Base-by-base conservation (phyloP, 1,140 invertebrate genomes). In the Homalodisca vitripennis region DNA sequence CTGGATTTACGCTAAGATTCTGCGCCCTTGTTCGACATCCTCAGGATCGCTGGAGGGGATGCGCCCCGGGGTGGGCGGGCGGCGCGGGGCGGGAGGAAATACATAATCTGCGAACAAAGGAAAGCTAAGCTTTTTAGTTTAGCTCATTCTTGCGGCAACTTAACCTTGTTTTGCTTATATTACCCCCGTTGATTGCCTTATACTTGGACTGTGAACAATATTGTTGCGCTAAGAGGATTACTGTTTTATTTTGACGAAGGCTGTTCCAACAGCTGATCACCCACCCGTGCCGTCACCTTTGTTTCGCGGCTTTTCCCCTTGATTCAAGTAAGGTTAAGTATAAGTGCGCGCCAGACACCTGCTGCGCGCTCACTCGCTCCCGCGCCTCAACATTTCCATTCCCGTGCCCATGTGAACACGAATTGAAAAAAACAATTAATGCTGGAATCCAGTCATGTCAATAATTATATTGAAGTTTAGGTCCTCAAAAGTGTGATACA, bases 1-100 rank as follows among this genome's bases (percentile, higher is more conserved):
- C 66, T 65, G 71, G 71, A 70, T 70, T 72, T 72, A 51, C 62
- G 68, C 60, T 69, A 69, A 69, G 68, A 69, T 69, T 69, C 62
- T 69, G 55, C 55, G 55, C 68, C 62, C 68, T 69, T 64, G 68
- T 69, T 69, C 32, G 29, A 64, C 57, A 69, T 69, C 55, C 47
- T 67, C 26, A 67, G 55, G 66, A 67, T 67, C 66, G 66, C 66
- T 26, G 31, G n/a, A n/a, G 26, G 31, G n/a, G 29, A 22, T 12
- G 27, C 31, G 27, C 22, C 10, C 10, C n/a, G 31, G 62, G 13
- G 20, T 10, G 62, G 29, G 62, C 29, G 29, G 29, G 62, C 14
- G 24, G 41, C 65, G 65, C 20, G 31, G 29, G 62, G 31, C 34
- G 62, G 22, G 62, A 13, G 30, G 24, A 31, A 10, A 62, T 32